phyloP scores from a whole-genome alignment of 2,113 vertebrate genomes.

The Plecturocebus donacophilus region DNA sequence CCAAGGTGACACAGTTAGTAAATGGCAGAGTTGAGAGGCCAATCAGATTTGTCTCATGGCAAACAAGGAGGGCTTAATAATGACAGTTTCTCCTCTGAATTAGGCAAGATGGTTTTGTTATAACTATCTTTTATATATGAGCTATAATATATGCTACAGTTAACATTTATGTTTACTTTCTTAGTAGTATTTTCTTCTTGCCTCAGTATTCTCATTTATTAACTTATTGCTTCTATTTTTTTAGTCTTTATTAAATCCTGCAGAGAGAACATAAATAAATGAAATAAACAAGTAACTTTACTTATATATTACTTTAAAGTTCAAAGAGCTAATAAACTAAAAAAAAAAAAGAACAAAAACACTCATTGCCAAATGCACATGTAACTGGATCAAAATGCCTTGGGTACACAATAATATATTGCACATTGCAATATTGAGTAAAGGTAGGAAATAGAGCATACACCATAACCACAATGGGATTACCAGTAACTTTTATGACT shows the following conservation, averaged over 20 bases:
- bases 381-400: not conserved
- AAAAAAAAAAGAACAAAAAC: not conserved
- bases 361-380: not conserved
- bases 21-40: not conserved
- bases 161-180: not conserved
- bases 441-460: not conserved
- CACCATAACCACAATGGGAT: constrained; percentile 4
- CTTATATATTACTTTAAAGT: not conserved
- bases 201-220: not conserved
- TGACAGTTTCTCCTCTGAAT: not conserved
- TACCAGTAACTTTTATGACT: constrained; percentile 22
- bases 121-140: not conserved
- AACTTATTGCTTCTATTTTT: not conserved
- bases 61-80: constrained; percentile 1
- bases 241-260: not conserved
- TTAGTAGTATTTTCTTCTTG: constrained; percentile 18
- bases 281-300: not conserved
- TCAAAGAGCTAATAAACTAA: not conserved
- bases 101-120: not conserved
- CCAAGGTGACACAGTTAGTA: not conserved
- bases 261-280: not conserved
- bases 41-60: not conserved
- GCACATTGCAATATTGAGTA: not conserved
- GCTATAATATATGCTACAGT: not conserved
- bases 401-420: not conserved